A percentile compares a stretch with the other conserved stretches of the same genome.
Conservation (phyloP, 2,113 vertebrate species). For the Silurus glanis region DNA sequence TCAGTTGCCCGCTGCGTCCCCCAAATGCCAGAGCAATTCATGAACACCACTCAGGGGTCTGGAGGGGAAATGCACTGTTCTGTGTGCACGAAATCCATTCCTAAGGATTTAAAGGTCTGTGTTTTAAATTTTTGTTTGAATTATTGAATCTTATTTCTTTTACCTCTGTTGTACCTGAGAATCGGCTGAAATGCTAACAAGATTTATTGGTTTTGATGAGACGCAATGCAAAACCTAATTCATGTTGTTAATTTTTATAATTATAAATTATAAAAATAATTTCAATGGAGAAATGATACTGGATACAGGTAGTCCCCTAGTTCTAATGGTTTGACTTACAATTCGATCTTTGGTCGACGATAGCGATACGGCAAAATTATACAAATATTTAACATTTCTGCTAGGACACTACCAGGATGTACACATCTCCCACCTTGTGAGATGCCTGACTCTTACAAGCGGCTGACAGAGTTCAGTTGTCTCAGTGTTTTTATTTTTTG, state of each 20-base stretch:
- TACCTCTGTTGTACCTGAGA: not conserved
- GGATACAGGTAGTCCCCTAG: no score
- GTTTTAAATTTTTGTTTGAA: not conserved
- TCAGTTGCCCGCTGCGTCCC: conserved; percentile 76
- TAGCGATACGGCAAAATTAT: no score
- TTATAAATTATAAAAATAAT: no score
- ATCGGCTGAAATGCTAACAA: not conserved
- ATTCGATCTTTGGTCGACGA: no score
- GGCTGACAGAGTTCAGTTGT: no score
- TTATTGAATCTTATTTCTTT: not conserved
- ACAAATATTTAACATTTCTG: no score
- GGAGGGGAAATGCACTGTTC: conserved; percentile 77
- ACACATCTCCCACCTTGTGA: no score
- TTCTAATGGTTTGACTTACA: no score
- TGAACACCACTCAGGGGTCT: conserved; percentile 58
- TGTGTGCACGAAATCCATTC: conserved; percentile 79
- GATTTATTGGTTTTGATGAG: not conserved
- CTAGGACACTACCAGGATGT: no score
- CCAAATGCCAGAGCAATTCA: conserved; percentile 72
- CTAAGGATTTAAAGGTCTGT: conserved; percentile 85
- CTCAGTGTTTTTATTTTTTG: not conserved
- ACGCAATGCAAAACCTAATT: not conserved
- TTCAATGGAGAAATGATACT: no score
- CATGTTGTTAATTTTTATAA: not conserved
- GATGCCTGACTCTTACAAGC: no score